Conservation (phyloP, 2,113 vertebrate genomes). For the Epinephelus cyanopodus region DNA sequence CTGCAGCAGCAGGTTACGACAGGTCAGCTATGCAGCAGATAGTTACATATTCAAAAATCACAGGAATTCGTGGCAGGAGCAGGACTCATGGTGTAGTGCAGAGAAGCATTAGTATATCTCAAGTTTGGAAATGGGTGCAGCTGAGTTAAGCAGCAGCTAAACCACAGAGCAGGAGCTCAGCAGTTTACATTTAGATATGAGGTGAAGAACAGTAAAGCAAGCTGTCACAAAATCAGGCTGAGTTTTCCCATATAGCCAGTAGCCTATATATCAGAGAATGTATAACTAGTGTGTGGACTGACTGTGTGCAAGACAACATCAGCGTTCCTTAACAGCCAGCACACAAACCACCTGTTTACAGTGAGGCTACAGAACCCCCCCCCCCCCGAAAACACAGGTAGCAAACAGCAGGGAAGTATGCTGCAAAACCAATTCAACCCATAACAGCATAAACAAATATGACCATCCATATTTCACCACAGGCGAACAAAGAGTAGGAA, state of each 20-base stretch:
- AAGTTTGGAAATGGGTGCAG: too few relatives aligned
- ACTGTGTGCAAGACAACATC: neutral
- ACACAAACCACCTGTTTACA: slow-evolving; percentile 17
- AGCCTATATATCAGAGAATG: neutral
- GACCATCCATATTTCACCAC: neutral
- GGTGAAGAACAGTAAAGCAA: slow-evolving; percentile 28
- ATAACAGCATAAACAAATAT: neutral
- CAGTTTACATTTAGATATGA: slow-evolving; percentile 24
- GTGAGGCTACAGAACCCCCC: neutral
- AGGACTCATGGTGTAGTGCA: neutral
- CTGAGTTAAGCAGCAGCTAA: slow-evolving; percentile 18
- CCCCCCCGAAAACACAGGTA: neutral
- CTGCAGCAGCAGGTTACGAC: neutral
- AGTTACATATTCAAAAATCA: neutral
- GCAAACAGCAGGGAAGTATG: neutral
- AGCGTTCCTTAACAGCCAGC: too few relatives aligned
- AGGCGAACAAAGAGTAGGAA: neutral
- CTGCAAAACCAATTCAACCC: neutral
- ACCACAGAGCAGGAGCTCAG: slow-evolving; percentile 27
- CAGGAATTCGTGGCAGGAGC: neutral
- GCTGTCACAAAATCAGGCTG: neutral
- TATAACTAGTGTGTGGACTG: neutral
- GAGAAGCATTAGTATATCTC: neutral
- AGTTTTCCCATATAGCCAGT: neutral
- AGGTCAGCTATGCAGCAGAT: neutral